phyloP scores from a whole-genome alignment of 2,888 invertebrate genomes.

The Dyspetes luteomarginatus region DNA sequence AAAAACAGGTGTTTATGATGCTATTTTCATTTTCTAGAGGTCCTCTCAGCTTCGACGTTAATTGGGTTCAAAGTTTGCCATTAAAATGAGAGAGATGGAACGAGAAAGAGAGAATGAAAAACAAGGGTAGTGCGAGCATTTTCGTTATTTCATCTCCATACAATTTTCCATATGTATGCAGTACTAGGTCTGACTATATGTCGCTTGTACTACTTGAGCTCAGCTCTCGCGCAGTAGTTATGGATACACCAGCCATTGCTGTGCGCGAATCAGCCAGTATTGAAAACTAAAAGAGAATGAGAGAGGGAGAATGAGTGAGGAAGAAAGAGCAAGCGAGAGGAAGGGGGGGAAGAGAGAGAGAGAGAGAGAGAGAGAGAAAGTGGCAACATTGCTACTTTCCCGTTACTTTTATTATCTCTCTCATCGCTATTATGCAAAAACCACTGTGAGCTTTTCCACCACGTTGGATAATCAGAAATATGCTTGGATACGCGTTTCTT shows the following conservation, averaged over 20 bases:
- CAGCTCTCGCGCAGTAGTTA: conserved; percentile 12
- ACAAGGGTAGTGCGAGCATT: too few species aligned
- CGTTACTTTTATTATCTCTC: conserved; percentile 59
- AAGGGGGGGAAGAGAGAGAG: too few species aligned
- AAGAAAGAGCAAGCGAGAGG: conserved; percentile 6
- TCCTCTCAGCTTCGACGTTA: conserved; percentile 49
- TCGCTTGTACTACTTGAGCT: conserved; percentile 47
- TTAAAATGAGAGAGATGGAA: conserved; percentile 44
- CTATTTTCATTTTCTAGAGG: conserved; percentile 54
- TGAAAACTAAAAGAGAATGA: not conserved
- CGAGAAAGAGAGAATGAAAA: conserved; percentile 7
- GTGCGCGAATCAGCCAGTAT: conserved; percentile 20
- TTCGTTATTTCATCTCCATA: not conserved
- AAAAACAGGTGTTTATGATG: conserved; percentile 57
- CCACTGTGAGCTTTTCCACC: not conserved
- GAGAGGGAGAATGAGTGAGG: not conserved
- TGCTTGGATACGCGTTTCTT: conserved; percentile 59
- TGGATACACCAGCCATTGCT: too few species aligned
- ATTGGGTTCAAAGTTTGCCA: conserved; percentile 56
- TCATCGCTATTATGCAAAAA: conserved; percentile 56
- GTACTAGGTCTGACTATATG: conserved; percentile 48
- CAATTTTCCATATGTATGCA: not conserved
- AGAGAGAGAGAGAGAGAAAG: not conserved
- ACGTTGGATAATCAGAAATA: conserved; percentile 53
- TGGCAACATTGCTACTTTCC: conserved; percentile 40